Evolutionary conservation across 2,797 vertebrate genomes (phyloP).

Genomic region (Cossypha polioptera): DNA sequence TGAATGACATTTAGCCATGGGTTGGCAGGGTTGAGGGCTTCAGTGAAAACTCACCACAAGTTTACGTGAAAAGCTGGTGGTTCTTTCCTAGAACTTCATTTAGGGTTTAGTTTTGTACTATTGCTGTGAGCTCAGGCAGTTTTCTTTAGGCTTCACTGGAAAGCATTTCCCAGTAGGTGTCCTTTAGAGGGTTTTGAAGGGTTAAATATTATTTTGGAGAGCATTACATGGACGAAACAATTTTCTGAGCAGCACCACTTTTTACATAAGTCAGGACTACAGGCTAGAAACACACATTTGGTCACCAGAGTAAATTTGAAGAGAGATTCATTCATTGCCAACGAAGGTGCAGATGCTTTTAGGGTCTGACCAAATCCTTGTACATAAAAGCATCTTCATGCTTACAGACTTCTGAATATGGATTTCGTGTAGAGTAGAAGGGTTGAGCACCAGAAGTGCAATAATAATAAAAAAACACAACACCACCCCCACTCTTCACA

Average conservation of each 20-base stretch:
- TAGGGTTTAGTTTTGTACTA: neutral
- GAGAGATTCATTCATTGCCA: neutral
- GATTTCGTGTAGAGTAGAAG: conserved; percentile 1
- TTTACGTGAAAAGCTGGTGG: neutral
- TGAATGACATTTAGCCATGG: neutral
- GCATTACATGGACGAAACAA: neutral
- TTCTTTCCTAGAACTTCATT: conserved; percentile 13
- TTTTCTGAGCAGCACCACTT: neutral
- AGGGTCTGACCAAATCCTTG: neutral
- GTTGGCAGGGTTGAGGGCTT: neutral
- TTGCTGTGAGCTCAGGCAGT: neutral
- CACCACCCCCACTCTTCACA: conserved; percentile 58
- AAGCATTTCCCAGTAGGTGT: neutral
- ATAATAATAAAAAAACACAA: conserved; percentile 48
- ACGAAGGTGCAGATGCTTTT: neutral
- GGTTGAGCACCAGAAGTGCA: conserved; percentile 47
- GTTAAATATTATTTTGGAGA: neutral
- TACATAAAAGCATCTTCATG: neutral
- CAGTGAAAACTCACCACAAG: neutral
- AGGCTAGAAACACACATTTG: neutral
- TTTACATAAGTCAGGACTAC: neutral
- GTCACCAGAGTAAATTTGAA: neutral
- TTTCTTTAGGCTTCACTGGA: neutral
- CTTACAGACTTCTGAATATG: neutral
- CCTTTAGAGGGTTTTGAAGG: neutral